These are phyloP conservation scores for Tachysurus vachellii DNA, from an alignment of 2,113 vertebrate genomes.

Conservation along the genomic window DNA sequence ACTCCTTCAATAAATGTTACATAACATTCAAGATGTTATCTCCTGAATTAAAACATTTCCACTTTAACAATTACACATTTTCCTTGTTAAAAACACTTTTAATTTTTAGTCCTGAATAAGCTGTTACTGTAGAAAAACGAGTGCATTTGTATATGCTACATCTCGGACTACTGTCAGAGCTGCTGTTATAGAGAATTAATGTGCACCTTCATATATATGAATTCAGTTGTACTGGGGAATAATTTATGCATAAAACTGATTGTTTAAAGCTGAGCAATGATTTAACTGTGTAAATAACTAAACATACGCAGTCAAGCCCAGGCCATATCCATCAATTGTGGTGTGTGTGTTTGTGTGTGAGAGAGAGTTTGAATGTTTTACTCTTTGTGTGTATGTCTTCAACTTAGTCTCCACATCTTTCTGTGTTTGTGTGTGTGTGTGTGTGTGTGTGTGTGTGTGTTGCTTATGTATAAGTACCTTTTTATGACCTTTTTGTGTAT, in stretches of 20 bases:
- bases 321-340: constrained; percentile 47
- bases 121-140: background rate
- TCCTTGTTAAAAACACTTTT: no score
- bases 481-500: background rate
- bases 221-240: background rate
- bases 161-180: no score
- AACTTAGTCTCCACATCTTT: background rate
- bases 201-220: background rate
- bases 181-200: background rate
- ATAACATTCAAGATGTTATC: no score
- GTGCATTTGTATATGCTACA: background rate
- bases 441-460: background rate
- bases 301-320: constrained; percentile 5
- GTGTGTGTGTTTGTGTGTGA: background rate
- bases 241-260: background rate
- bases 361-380: background rate
- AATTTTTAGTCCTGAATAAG: background rate
- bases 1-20: background rate
- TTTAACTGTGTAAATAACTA: constrained; percentile 1
- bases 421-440: background rate
- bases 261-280: background rate
- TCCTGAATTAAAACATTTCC: no score
- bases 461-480: no score
- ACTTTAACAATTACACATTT: no score
- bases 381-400: background rate